Evolutionary conservation across 2,888 invertebrate species (phyloP), one percentile per base, ranked within the genome.

Genomic region (Drosophila birchii): DNA sequence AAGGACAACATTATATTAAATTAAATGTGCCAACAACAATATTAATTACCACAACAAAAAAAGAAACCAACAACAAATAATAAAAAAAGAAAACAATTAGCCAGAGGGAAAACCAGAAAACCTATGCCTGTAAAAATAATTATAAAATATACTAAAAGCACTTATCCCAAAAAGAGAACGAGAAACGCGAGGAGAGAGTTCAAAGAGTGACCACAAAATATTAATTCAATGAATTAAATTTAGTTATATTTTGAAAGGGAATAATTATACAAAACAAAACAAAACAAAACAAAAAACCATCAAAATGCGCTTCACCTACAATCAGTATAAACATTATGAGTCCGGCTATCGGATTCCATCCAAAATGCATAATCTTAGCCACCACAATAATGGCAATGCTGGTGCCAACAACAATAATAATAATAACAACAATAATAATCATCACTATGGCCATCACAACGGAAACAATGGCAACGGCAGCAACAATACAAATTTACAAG

Each of bases 301-400:
- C 75, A 89, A 79, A 82, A 92, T 92, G 92, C 91, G 92, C 84
- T 92, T 92, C 85, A 92, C 92, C 75, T 92, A 92, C 82, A 92
- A 92, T 86, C 92, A 92, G 86, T 92, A 92, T 81, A 91, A 91
- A 80, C 91, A 90, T 79, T 91, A 89, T 66, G 91, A 92, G 72
- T 91, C 91, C 87, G 91, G 91, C 56, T 91, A 92, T 86, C 91
- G 91, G 85, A 88, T 90, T 82, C 91, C 91, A 77, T 89, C 92
- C 36, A 92, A 92, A 81, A 91, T 92, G 90, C 90, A 92, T 71
- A 90, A 90, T 83, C 77, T 75, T 36, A 81, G 67, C 66, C 75
- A 81, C 69, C 88, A 85, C 70, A 76, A 85, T 72, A 76, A 66
- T 32, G 66, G 59, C 39, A 67, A 57, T 51, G 56, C 60, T 74